These are phyloP conservation scores for Drosophila incognita DNA, from an alignment of 2,888 invertebrate species.

Conservation along the genomic window DNA sequence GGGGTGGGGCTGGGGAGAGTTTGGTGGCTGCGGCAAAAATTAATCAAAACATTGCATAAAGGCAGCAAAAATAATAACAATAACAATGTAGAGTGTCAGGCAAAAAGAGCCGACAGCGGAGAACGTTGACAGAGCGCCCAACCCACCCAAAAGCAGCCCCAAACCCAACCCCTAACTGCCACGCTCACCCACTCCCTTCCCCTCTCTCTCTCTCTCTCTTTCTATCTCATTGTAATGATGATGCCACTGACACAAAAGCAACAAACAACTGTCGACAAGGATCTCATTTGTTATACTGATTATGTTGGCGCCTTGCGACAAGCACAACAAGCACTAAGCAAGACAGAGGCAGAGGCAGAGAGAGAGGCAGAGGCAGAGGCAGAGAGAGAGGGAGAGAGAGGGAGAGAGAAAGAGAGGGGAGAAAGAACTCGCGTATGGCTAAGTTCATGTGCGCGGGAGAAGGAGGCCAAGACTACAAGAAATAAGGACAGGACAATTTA, in stretches of 20 bases:
- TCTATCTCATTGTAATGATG: conserved; percentile 54
- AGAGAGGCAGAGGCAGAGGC: no score
- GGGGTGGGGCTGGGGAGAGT: neutral
- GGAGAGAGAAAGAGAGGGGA: conserved; percentile 4
- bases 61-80: conserved; percentile 85
- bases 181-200: neutral
- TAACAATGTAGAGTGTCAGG: conserved; percentile 83
- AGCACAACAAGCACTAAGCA: conserved; percentile 34
- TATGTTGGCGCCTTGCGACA: conserved; percentile 80
- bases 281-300: conserved; percentile 84
- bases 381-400: conserved; percentile 5
- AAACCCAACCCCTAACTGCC: neutral
- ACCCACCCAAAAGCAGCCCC: neutral
- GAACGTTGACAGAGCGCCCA: conserved; percentile 51
- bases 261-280: conserved; percentile 83
- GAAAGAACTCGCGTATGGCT: neutral
- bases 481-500: conserved; percentile 34
- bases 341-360: conserved; percentile 19
- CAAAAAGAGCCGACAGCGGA: conserved; percentile 66
- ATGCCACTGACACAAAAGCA: conserved; percentile 80
- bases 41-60: conserved; percentile 85
- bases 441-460: neutral
- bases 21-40: conserved; percentile 80
- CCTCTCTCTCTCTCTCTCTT: neutral
- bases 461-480: conserved; percentile 38